Percentiles rank a stretch among this genome's conserved stretches.
phyloP scores from a whole-genome alignment of 2,888 invertebrate species.

The Drosophila antonietae region DNA sequence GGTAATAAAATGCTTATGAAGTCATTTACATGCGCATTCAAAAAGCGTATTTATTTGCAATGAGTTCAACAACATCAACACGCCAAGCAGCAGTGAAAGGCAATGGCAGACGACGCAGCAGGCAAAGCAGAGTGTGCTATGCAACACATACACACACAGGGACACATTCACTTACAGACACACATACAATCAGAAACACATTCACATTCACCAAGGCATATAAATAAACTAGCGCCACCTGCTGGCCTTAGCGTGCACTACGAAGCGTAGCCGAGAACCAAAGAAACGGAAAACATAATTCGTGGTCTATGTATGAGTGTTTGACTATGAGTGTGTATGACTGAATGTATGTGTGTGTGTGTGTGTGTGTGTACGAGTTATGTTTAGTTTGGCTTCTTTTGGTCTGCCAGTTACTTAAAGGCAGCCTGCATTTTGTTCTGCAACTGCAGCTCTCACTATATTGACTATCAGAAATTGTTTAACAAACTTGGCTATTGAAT shows the following conservation, averaged over 20 bases:
- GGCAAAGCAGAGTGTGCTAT: constrained; percentile 40
- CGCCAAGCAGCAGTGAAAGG: constrained; percentile 33
- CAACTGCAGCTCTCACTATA: neutral
- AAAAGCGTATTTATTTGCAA: constrained; percentile 80
- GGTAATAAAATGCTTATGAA: constrained; percentile 81
- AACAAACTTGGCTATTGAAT: neutral
- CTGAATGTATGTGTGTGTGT: neutral
- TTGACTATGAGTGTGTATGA: neutral
- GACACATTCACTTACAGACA: constrained; percentile 12
- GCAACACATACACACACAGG: constrained; percentile 34
- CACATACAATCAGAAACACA: constrained; percentile 14
- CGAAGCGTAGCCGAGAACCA: constrained; percentile 24
- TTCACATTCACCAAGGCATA: constrained; percentile 47
- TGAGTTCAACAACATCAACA: constrained; percentile 81
- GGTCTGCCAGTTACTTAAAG: constrained; percentile 27
- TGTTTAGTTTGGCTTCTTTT: constrained; percentile 40
- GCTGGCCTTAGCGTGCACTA: constrained; percentile 71
- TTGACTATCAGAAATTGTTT: neutral
- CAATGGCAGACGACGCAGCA: constrained; percentile 37
- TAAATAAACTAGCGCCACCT: constrained; percentile 77
- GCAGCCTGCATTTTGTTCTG: constrained; percentile 7
- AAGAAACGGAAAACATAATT: constrained; percentile 67
- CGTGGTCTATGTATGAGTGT: constrained; percentile 34
- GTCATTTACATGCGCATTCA: constrained; percentile 81
- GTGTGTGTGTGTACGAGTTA: constrained; percentile 14